These are phyloP conservation scores for Subanguina moxae DNA, from an alignment of 1,140 invertebrate species.

Conservation along the genomic window DNA sequence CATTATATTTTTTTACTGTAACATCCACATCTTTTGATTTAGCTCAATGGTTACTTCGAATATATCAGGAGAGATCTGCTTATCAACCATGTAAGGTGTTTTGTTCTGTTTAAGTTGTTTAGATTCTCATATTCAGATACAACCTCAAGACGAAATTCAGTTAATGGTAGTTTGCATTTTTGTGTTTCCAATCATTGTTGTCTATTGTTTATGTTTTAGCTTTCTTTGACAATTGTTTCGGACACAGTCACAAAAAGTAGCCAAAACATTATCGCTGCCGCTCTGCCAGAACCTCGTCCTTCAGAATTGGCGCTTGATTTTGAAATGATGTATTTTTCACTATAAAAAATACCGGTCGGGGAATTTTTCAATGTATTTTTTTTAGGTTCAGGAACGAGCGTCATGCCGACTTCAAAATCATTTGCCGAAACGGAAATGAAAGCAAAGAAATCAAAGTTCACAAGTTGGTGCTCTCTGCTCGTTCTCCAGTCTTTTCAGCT, in stretches of 20 bases:
- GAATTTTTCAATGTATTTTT: slow-evolving; percentile 4
- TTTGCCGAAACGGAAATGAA: slow-evolving; percentile 29
- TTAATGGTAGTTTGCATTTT: slow-evolving; percentile 29
- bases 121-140: slow-evolving; percentile 1
- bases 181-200: too few species aligned
- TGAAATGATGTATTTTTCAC: neutral
- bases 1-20: neutral
- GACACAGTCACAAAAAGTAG: slow-evolving; percentile 53
- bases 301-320: slow-evolving; percentile 10
- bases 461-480: slow-evolving; percentile 54
- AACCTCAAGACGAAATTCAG: slow-evolving; percentile 48
- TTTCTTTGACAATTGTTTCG: slow-evolving; percentile 47
- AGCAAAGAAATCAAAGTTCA: slow-evolving; percentile 52
- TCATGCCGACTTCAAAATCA: slow-evolving; percentile 56
- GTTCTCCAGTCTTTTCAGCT: slow-evolving; percentile 59
- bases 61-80: slow-evolving; percentile 56
- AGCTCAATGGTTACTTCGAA: slow-evolving; percentile 59
- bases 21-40: slow-evolving; percentile 4
- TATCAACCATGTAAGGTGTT: slow-evolving; percentile 39
- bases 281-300: slow-evolving; percentile 24
- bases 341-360: slow-evolving; percentile 19
- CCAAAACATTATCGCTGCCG: slow-evolving; percentile 9
- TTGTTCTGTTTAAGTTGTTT: too few species aligned
- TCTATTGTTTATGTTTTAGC: too few species aligned
- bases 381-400: slow-evolving; percentile 32